A percentile compares a stretch with the other conserved stretches of the same genome.
These are phyloP conservation scores for Diachrysia chrysitis DNA, from an alignment of 2,888 invertebrate genomes.

Conservation along the genomic window DNA sequence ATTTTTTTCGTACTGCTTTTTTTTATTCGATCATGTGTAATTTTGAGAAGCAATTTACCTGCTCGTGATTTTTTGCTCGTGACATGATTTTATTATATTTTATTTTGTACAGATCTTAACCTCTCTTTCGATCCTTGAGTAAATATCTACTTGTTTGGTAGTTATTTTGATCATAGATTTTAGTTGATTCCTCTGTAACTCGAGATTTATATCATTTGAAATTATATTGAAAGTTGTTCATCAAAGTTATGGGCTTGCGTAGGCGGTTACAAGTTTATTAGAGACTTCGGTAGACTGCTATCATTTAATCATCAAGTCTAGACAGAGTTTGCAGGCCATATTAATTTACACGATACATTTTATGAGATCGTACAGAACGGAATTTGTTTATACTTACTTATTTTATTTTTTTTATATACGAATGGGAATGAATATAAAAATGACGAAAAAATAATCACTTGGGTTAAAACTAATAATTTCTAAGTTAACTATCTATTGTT, in stretches of 20 bases:
- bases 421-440: no score
- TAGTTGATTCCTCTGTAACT: neutral
- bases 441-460: no score
- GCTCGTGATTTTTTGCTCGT: no score
- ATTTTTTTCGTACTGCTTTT: no score
- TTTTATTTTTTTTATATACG: no score
- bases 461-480: no score
- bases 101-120: no score
- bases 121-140: no score
- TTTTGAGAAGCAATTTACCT: no score
- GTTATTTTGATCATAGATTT: neutral
- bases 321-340: neutral
- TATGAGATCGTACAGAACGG: slow-evolving; percentile 5
- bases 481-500: slow-evolving; percentile 30
- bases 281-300: neutral
- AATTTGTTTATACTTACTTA: no score
- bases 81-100: no score
- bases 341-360: neutral
- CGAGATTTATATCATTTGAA: slow-evolving; percentile 1
- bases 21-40: no score
- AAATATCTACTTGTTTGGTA: neutral
- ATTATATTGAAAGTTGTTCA: neutral
- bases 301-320: slow-evolving; percentile 1
- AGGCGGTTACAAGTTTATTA: neutral
- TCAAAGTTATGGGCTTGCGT: neutral